phyloP scores from a whole-genome alignment of 2,113 vertebrate genomes.

The Mobula birostris region DNA sequence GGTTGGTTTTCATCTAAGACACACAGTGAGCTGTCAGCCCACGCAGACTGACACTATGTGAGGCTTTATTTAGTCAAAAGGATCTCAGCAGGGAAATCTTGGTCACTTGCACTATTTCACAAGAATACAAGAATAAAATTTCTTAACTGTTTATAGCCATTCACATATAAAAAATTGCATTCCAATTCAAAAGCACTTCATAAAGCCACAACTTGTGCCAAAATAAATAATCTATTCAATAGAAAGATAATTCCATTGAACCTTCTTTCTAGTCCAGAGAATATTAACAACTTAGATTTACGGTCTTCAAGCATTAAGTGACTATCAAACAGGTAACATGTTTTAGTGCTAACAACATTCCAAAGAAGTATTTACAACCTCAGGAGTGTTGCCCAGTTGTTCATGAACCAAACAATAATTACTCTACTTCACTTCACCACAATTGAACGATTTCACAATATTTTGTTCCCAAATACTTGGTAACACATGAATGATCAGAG shows the following conservation, averaged over 20 bases:
- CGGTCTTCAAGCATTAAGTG: background rate
- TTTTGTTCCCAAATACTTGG: background rate
- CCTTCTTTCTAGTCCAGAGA: background rate
- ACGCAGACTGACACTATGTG: background rate
- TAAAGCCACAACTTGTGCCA: background rate
- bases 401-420: constrained; percentile 3
- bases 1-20: background rate
- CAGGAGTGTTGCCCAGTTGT: background rate
- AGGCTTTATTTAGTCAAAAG: background rate
- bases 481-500: background rate
- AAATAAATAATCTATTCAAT: constrained; percentile 15
- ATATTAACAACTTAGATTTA: background rate
- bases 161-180: background rate
- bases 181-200: background rate
- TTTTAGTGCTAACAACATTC: background rate
- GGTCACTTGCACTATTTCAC: no score
- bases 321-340: background rate
- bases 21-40: background rate
- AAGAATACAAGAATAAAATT: background rate
- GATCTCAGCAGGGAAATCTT: background rate
- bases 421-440: background rate
- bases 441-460: constrained; percentile 19
- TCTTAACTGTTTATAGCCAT: background rate
- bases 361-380: constrained; percentile 13
- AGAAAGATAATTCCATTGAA: background rate